Base-by-base conservation (phyloP, 2,113 vertebrate species). In the Eonycteris spelaea region DNA sequence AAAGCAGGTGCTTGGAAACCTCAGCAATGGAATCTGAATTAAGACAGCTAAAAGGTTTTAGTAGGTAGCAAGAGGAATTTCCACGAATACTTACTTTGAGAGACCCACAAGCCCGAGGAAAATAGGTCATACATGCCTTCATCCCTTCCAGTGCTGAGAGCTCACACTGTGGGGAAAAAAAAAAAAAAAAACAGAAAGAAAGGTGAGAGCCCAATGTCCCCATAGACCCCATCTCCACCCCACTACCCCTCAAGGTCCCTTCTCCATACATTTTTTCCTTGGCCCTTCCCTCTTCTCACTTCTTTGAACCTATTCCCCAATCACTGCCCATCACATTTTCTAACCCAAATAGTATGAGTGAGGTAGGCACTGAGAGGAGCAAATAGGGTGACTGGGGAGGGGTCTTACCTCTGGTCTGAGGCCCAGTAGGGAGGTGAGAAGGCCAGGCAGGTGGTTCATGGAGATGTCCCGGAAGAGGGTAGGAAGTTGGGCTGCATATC, bases 21-120 rank as follows among this genome's bases (percentile, higher is more conserved):
- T 79, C 45, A 71, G 53, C 7, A 28, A 19, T 0, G 10, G 57
- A 86, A 65, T 53, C 35, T 55, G 30, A 79, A 11, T 10, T 51
- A 16, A 78, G 55, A 93, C 3, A 65, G 61, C 30, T 24, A 26
- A 15, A 73, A 79, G 61, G 22, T 14, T 91, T 53, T 45, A 4
- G 26, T 9, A 14, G 48, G 40, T 9, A 19, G 21, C 1, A 21
- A 82, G 75, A 87, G 16, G 45, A 59, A 28, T 79, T 59, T 40
- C 57, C 59, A 26, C 19, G n/a, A 70, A 55, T 26, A 97, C 98
- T 98, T 97, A 99, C 99, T 98, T 98, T 98, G 53, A 99, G 98
- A 68, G 99, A 99, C 38, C 99, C 99, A 94, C 99, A 99, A 35
- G 99, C 99, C 93, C 99, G 97, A 8, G 99, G 99, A 91, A 99